Evolutionary conservation across 2,797 vertebrate species (phyloP).

Genomic region (Pelodytes ibericus): DNA sequence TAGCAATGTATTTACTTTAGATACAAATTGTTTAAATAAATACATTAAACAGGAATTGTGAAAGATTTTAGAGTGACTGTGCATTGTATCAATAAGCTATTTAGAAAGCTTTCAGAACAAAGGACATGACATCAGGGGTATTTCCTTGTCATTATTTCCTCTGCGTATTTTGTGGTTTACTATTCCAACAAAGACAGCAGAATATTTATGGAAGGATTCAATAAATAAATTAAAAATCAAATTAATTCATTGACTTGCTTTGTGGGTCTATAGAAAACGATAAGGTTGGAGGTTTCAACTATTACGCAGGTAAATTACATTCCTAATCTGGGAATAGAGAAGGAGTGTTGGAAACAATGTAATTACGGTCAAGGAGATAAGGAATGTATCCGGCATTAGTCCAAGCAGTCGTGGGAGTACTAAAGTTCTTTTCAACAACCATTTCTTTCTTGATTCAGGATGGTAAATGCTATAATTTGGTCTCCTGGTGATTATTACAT

Average conservation of each 20-base stretch:
- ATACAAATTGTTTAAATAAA: slow-evolving; percentile 4
- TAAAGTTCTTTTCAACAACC: no score
- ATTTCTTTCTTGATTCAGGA: no score
- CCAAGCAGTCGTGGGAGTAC: neutral
- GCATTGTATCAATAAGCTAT: neutral
- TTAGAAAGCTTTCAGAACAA: neutral
- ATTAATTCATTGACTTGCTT: no score
- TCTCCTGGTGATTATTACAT: no score
- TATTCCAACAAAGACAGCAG: neutral
- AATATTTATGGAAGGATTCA: neutral
- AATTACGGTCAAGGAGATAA: neutral
- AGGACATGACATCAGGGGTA: neutral
- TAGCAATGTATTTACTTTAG: neutral
- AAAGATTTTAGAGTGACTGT: neutral
- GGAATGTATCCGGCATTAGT: neutral
- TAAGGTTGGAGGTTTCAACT: neutral
- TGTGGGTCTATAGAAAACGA: neutral
- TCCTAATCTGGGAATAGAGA: neutral
- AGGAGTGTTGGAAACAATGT: neutral
- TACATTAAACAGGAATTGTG: neutral
- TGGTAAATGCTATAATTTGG: no score
- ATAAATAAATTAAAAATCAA: neutral
- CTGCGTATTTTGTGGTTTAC: neutral
- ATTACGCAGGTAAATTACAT: neutral
- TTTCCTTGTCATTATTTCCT: neutral